Evolutionary conservation across 2,888 invertebrate genomes (phyloP).

Genomic region (Pilophorus perplexus): DNA sequence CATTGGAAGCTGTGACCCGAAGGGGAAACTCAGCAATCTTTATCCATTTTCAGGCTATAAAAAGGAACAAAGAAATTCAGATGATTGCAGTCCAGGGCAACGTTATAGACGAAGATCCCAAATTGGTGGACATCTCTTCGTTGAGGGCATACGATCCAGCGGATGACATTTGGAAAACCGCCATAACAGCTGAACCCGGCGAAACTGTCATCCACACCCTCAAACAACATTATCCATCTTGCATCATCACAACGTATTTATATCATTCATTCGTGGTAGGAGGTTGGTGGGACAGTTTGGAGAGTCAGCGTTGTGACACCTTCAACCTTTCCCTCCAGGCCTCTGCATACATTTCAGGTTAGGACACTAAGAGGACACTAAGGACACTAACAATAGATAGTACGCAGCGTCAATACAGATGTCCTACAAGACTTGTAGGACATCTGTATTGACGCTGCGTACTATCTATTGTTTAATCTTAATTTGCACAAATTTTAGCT

Average conservation of each 20-base stretch:
- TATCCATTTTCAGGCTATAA: neutral
- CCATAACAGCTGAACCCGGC: constrained; percentile 17
- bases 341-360: too few species aligned
- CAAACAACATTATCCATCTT: constrained; percentile 17
- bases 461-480: too few species aligned
- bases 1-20: too few species aligned
- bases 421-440: too few species aligned
- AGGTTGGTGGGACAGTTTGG: neutral
- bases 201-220: neutral
- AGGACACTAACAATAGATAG: too few species aligned
- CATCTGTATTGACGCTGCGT: too few species aligned
- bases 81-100: neutral
- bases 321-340: too few species aligned
- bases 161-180: constrained; percentile 37
- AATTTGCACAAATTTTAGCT: too few species aligned
- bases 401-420: too few species aligned
- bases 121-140: constrained; percentile 23
- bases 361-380: too few species aligned
- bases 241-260: constrained; percentile 10
- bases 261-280: neutral
- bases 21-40: neutral
- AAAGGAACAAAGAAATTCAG: constrained; percentile 16
- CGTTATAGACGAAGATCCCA: constrained; percentile 10
- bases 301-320: too few species aligned
- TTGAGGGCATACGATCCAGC: constrained; percentile 19